Evolutionary conservation across 1,140 invertebrate genomes (phyloP).

Genomic region (Solen grandis): DNA sequence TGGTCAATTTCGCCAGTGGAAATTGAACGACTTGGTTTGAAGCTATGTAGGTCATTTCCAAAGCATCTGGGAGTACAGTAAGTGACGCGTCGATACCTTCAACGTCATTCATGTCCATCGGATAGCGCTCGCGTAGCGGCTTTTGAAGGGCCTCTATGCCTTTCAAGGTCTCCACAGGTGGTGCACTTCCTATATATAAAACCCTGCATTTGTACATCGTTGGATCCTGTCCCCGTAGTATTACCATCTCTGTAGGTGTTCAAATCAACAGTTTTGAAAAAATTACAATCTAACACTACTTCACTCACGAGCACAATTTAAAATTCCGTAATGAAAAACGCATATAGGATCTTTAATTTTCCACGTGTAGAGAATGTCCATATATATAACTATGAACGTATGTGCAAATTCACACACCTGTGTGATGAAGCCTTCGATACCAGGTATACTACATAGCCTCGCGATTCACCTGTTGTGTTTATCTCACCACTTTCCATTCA

Average conservation of each 20-base stretch:
- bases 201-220: constrained; percentile 37
- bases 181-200: constrained; percentile 39
- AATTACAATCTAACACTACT: not conserved
- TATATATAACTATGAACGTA: not conserved
- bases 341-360: not conserved
- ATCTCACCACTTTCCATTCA: not conserved
- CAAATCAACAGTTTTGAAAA: too few species aligned
- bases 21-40: constrained; percentile 23
- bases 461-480: not conserved
- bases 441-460: not conserved
- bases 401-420: not conserved
- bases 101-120: constrained; percentile 14
- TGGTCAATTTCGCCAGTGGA: constrained; percentile 11
- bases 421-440: not conserved
- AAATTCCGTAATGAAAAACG: not conserved
- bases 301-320: too few species aligned
- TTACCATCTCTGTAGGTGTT: constrained; percentile 26
- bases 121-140: constrained; percentile 24
- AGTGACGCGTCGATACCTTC: constrained; percentile 26
- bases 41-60: constrained; percentile 16
- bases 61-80: constrained; percentile 28
- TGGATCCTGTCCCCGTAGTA: not conserved
- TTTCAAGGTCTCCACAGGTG: constrained; percentile 38
- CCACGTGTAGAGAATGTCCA: not conserved
- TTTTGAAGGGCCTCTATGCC: constrained; percentile 35